Conservation (phyloP, 2,113 vertebrate genomes). For the Todiramphus saurophagus region DNA sequence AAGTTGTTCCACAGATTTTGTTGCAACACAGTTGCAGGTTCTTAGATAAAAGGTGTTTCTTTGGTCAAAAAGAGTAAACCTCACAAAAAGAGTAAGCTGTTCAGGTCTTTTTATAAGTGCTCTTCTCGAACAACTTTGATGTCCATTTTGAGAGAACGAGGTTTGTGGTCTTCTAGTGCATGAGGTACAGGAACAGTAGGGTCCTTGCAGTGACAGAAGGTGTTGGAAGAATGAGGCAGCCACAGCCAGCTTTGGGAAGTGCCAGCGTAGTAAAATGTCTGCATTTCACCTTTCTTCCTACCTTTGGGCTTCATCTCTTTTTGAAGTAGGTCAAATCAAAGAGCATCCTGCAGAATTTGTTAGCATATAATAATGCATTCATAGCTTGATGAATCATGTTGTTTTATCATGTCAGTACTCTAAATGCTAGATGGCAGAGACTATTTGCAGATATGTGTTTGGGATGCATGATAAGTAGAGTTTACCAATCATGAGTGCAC, state of each 20-base stretch:
- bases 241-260: not conserved
- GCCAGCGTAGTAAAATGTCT: not conserved
- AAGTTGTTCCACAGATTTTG: not conserved
- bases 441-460: rapidly evolving
- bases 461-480: rapidly evolving
- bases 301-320: not conserved
- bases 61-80: not conserved
- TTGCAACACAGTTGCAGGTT: not conserved
- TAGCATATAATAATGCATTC: not conserved
- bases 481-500: rapidly evolving
- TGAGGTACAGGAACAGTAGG: not conserved
- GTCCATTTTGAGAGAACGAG: not conserved
- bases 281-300: not conserved
- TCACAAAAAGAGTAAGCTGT: not conserved
- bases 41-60: not conserved
- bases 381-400: not conserved
- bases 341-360: not conserved
- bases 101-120: not conserved
- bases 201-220: not conserved
- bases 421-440: not conserved
- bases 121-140: not conserved
- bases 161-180: not conserved
- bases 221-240: not conserved
- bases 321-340: not conserved
- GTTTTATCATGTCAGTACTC: not conserved